These are phyloP conservation scores for Hydrochoerus hydrochaeris DNA, from an alignment of 2,113 vertebrate genomes.

Conservation along the genomic window DNA sequence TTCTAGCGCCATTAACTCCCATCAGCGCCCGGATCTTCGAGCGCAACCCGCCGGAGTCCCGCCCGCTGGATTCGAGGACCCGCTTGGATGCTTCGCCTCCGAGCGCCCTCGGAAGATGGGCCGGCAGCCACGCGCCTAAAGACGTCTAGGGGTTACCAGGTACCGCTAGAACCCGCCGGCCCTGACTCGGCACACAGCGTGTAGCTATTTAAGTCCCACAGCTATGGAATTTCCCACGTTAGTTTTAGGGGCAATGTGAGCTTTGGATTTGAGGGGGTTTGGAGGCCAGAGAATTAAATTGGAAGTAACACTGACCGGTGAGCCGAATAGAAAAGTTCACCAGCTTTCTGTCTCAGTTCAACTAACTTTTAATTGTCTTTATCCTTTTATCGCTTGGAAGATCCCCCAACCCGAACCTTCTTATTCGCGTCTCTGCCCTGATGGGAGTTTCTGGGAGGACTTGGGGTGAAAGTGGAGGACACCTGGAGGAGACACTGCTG, in stretches of 20 bases:
- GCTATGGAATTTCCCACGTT: neutral
- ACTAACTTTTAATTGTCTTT: slow-evolving; percentile 72
- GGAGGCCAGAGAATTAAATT: neutral
- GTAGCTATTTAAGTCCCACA: neutral
- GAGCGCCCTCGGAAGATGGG: slow-evolving; percentile 80
- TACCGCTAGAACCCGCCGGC: slow-evolving; percentile 52
- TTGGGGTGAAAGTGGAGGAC: neutral
- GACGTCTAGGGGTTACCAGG: slow-evolving; percentile 74
- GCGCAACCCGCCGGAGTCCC: slow-evolving; percentile 56
- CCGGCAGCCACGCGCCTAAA: slow-evolving; percentile 67
- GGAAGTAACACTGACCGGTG: neutral
- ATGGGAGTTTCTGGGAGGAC: neutral
- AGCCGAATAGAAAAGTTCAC: slow-evolving; percentile 29
- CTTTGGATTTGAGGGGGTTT: neutral
- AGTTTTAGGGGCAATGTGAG: neutral
- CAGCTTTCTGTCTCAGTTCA: slow-evolving; percentile 50
- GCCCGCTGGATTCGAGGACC: slow-evolving; percentile 76
- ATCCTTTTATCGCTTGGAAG: neutral
- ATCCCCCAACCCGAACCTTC: neutral
- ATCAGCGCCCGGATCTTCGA: slow-evolving; percentile 43
- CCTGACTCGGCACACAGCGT: neutral
- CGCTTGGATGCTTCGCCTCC: slow-evolving; percentile 82
- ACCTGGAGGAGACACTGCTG: neutral
- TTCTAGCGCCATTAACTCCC: slow-evolving; percentile 43
- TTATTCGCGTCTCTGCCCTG: neutral